Conservation (phyloP, 1,140 invertebrate species). For the Drosophila simulans region DNA sequence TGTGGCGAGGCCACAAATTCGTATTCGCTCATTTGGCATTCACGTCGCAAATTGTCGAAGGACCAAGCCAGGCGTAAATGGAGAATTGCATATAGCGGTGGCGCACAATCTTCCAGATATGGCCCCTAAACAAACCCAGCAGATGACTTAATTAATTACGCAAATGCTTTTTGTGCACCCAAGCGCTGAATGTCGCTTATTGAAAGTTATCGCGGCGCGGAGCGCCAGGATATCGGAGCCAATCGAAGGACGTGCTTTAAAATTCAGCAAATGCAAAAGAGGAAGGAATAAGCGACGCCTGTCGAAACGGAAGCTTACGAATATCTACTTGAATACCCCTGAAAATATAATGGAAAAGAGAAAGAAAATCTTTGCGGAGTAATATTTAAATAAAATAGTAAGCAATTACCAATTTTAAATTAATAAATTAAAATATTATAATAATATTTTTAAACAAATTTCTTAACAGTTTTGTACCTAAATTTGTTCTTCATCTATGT, state of each 20-base stretch:
- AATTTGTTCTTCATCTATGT: too few relatives aligned
- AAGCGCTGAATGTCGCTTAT: constrained; percentile 52
- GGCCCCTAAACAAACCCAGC: constrained; percentile 33
- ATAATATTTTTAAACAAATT: too few relatives aligned
- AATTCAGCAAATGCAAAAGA: constrained; percentile 12
- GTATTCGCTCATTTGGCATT: constrained; percentile 43
- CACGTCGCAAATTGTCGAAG: constrained; percentile 28
- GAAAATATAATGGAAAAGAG: too few relatives aligned
- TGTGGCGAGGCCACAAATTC: constrained; percentile 26
- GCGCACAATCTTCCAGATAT: constrained; percentile 31
- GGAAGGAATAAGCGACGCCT: background rate
- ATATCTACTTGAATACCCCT: constrained; percentile 8
- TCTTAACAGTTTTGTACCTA: too few relatives aligned
- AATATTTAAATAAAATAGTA: too few relatives aligned
- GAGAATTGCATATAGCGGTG: constrained; percentile 42
- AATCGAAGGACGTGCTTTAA: constrained; percentile 57
- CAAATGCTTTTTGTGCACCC: constrained; percentile 46
- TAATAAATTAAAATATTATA: too few relatives aligned
- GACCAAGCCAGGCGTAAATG: constrained; percentile 38
- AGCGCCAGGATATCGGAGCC: constrained; percentile 18
- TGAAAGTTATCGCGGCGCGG: constrained; percentile 46
- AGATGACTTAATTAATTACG: constrained; percentile 67
- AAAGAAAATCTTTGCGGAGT: too few relatives aligned
- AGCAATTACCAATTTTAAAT: too few relatives aligned
- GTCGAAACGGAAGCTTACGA: constrained; percentile 5